phyloP scores from a whole-genome alignment of 37 sponge, comb jelly and placozoan species.

The Oopsacas minuta region DNA sequence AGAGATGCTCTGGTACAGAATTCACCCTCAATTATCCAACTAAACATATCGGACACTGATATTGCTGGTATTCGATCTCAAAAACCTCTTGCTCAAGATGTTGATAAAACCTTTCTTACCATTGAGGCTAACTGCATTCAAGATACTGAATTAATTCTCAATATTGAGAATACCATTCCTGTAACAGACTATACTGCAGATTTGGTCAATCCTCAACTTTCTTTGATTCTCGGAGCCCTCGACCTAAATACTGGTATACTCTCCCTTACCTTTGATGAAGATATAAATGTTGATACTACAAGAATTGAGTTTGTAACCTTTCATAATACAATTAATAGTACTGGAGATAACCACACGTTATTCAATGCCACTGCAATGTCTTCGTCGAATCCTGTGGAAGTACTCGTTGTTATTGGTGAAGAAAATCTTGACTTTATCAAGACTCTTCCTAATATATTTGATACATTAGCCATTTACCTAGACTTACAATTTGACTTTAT shows the following conservation, averaged over 20 bases:
- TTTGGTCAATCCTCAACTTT: conserved; percentile 35
- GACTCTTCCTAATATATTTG: not conserved
- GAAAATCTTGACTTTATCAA: not conserved
- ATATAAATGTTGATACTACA: conserved; percentile 38
- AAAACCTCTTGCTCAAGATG: conserved; percentile 41
- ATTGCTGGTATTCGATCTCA: conserved; percentile 31
- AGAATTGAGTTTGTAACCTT: conserved; percentile 27
- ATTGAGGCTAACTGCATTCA: conserved; percentile 44
- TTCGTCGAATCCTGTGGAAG: not conserved
- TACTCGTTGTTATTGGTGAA: not conserved
- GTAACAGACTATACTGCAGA: conserved; percentile 56
- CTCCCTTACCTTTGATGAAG: conserved; percentile 45
- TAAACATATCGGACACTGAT: conserved; percentile 34
- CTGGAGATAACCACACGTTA: not conserved
- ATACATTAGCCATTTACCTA: not conserved
- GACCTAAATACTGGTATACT: conserved; percentile 53
- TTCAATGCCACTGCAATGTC: not conserved
- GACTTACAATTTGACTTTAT: not conserved
- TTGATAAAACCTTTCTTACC: conserved; percentile 42
- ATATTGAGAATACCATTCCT: conserved; percentile 32
- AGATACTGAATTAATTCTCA: conserved; percentile 61
- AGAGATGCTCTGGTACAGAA: conserved; percentile 20
- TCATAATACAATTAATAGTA: conserved; percentile 22
- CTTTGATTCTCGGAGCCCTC: conserved; percentile 15
- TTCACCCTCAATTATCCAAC: conserved; percentile 24